These are phyloP conservation scores for Parapristionchus giblindavisi DNA, from an alignment of 2,888 invertebrate genomes.

Conservation along the genomic window DNA sequence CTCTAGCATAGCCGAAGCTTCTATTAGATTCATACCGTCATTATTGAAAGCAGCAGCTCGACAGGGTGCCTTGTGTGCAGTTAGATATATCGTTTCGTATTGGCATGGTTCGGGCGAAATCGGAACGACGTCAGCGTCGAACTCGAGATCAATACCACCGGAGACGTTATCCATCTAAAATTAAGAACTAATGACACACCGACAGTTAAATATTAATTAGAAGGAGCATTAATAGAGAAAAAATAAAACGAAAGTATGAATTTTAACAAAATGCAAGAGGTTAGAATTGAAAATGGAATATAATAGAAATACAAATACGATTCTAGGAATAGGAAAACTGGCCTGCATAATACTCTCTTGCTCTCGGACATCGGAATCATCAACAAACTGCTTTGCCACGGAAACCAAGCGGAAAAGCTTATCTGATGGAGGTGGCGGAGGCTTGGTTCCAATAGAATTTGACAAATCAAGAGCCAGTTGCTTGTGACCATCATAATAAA, in stretches of 20 bases:
- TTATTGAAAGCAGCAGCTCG: conserved; percentile 93
- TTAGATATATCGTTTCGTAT: conserved; percentile 98
- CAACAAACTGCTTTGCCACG: conserved; percentile 66
- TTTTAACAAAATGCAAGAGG: no score
- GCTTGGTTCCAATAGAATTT: conserved; percentile 82
- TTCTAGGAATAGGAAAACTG: background rate
- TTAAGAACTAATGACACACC: conserved; percentile 15
- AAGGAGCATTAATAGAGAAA: background rate
- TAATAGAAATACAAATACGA: no score
- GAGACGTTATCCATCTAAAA: conserved; percentile 59
- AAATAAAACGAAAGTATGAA: no score
- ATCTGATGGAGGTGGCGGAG: conserved; percentile 94
- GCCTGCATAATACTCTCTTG: conserved; percentile 50
- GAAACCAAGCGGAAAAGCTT: conserved; percentile 82
- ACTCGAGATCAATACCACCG: conserved; percentile 87
- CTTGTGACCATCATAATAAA: conserved; percentile 96
- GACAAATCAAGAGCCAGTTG: conserved; percentile 87
- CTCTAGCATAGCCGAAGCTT: background rate
- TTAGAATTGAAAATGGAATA: no score
- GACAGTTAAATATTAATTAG: background rate
- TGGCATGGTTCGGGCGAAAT: conserved; percentile 91
- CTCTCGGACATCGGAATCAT: conserved; percentile 62
- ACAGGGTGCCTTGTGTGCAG: conserved; percentile 92
- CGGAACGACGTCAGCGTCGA: conserved; percentile 82
- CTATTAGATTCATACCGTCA: conserved; percentile 76